These are phyloP conservation scores for Oryzias javanicus DNA, from an alignment of 2,113 vertebrate genomes.

Conservation along the genomic window DNA sequence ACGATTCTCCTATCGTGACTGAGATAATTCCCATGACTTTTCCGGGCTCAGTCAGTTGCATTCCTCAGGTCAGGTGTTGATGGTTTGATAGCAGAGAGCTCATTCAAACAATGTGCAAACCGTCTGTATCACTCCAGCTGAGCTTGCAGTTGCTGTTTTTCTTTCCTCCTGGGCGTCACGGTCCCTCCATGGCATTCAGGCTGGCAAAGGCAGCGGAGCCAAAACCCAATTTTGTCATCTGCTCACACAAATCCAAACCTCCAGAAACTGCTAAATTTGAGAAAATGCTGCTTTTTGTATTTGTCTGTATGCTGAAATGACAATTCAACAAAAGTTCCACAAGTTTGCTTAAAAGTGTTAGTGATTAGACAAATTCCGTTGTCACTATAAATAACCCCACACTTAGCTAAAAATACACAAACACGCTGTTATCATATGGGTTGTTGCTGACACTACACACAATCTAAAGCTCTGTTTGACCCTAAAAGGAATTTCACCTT, in stretches of 20 bases:
- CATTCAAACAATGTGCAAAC: conserved; percentile 68
- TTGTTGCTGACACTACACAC: conserved; percentile 5
- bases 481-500: too few species aligned
- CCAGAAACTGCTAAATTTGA: background rate
- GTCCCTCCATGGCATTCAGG: conserved; percentile 54
- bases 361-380: conserved; percentile 57
- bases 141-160: conserved; percentile 78
- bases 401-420: conserved; percentile 31
- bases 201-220: conserved; percentile 42
- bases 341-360: background rate
- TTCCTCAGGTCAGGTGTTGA: conserved; percentile 73
- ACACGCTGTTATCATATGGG: conserved; percentile 24
- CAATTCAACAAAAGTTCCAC: conserved; percentile 21
- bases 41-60: conserved; percentile 54
- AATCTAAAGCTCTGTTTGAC: background rate
- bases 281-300: background rate
- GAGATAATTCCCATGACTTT: conserved; percentile 19
- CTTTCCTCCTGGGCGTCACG: conserved; percentile 52
- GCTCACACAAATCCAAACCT: conserved; percentile 24
- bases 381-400: conserved; percentile 58
- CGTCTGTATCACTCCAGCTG: conserved; percentile 72
- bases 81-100: conserved; percentile 70
- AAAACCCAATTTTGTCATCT: conserved; percentile 44
- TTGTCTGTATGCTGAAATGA: too few species aligned
- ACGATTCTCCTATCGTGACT: background rate